Evolutionary conservation across 1,140 invertebrate species (phyloP).

Genomic region (Notospermus geniculatus): DNA sequence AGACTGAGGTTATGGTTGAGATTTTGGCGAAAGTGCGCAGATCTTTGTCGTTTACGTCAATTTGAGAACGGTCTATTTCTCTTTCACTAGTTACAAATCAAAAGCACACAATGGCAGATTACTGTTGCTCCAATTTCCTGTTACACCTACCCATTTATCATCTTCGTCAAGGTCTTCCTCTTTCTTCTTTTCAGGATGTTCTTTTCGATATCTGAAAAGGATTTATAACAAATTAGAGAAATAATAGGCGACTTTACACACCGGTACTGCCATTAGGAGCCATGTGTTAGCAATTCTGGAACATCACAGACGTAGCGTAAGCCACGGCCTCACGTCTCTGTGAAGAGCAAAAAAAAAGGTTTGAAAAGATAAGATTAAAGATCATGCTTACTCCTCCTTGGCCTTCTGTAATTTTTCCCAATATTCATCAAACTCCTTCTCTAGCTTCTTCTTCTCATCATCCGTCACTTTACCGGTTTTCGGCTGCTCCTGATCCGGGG

Average conservation of each 20-base stretch:
- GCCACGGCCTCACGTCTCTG: background rate
- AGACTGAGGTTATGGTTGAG: too few relatives aligned
- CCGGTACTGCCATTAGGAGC: background rate
- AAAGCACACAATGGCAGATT: too few relatives aligned
- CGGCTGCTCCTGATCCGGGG: slow-evolving; percentile 24
- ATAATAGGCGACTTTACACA: too few relatives aligned
- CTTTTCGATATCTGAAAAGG: slow-evolving; percentile 47
- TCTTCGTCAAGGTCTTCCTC: slow-evolving; percentile 22
- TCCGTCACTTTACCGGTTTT: slow-evolving; percentile 53
- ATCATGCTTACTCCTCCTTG: slow-evolving; percentile 78
- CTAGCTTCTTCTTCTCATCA: slow-evolving; percentile 84
- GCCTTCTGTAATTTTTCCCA: slow-evolving; percentile 89
- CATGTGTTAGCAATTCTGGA: too few relatives aligned
- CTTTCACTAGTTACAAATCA: too few relatives aligned
- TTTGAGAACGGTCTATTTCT: too few relatives aligned
- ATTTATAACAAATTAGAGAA: slow-evolving; percentile 11
- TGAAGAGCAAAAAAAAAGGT: background rate
- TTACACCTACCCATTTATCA: slow-evolving; percentile 37
- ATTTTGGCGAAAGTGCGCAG: too few relatives aligned
- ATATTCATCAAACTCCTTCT: slow-evolving; percentile 90
- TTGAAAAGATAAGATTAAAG: slow-evolving; percentile 4
- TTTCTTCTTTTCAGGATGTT: slow-evolving; percentile 46
- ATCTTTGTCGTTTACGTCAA: too few relatives aligned
- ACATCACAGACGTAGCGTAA: background rate
- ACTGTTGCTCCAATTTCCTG: too few relatives aligned